Evolutionary conservation across 2,888 invertebrate genomes (phyloP).

Genomic region (Geophilus truncorum): DNA sequence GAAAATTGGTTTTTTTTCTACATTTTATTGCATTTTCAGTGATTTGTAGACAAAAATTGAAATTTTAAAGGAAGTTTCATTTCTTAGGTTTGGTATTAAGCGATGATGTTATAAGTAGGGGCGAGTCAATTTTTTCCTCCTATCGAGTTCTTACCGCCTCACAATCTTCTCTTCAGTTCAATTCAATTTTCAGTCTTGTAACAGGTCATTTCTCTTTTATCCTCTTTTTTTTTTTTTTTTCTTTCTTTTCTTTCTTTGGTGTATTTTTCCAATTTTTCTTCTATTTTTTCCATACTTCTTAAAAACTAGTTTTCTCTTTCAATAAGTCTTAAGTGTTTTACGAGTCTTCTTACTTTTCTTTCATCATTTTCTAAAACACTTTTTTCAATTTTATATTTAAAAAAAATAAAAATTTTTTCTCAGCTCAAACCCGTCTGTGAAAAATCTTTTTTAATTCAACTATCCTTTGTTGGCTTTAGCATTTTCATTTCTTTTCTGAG

Average conservation of each 20-base stretch:
- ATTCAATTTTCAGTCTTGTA: constrained; percentile 16
- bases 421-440: neutral
- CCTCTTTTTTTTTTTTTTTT: neutral
- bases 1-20: too few relatives aligned
- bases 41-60: neutral
- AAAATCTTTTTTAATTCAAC: neutral
- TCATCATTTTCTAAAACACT: neutral
- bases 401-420: neutral
- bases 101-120: neutral
- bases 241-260: neutral
- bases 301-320: neutral
- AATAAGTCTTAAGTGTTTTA: constrained; percentile 12
- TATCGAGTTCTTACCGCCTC: neutral
- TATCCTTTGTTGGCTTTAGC: neutral
- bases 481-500: neutral
- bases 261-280: too few relatives aligned
- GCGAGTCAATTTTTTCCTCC: neutral
- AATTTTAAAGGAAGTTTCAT: neutral
- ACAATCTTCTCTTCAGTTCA: constrained; percentile 16
- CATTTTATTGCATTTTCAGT: too few relatives aligned
- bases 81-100: neutral
- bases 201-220: constrained; percentile 25
- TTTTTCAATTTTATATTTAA: too few relatives aligned
- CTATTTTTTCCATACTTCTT: neutral
- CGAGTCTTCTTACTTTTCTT: neutral